Percentiles rank a stretch among this genome's conserved stretches.
Conservation (phyloP, 2,888 invertebrate genomes). For the Drosophila borborema region DNA sequence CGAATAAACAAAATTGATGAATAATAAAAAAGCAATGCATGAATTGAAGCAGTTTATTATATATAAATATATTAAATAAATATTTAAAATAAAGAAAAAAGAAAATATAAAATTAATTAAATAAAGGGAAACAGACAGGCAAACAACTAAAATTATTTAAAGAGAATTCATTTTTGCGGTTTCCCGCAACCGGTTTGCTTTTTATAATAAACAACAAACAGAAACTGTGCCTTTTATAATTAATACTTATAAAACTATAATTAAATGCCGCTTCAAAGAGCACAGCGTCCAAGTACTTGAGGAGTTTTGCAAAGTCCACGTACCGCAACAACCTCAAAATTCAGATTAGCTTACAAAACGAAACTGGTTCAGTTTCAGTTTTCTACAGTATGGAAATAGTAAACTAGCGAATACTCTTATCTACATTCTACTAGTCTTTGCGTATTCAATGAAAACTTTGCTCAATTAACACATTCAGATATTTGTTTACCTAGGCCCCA, state of each 20-base stretch:
- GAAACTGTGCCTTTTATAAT: slow-evolving; percentile 36
- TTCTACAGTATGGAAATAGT: not conserved
- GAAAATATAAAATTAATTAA: no score
- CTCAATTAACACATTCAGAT: slow-evolving; percentile 40
- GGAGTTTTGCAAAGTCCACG: slow-evolving; percentile 12
- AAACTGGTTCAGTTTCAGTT: slow-evolving; percentile 25
- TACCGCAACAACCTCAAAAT: slow-evolving; percentile 47
- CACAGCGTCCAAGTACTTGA: slow-evolving; percentile 1
- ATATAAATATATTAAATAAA: not conserved
- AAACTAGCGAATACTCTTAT: slow-evolving; percentile 1
- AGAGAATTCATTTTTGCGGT: slow-evolving; percentile 51
- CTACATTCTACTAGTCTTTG: not conserved
- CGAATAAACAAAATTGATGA: not conserved
- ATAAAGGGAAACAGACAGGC: no score
- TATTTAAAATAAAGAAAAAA: not conserved
- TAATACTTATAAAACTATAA: slow-evolving; percentile 30
- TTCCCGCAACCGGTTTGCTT: slow-evolving; percentile 52
- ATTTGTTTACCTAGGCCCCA: slow-evolving; percentile 31
- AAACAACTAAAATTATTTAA: not conserved
- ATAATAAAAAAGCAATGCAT: not conserved
- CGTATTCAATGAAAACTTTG: slow-evolving; percentile 5
- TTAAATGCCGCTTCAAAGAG: slow-evolving; percentile 31
- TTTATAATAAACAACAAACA: slow-evolving; percentile 9
- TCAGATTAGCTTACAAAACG: slow-evolving; percentile 42
- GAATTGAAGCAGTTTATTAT: not conserved